A percentile compares a stretch with the other conserved stretches of the same genome.
Conservation (phyloP, 2,113 vertebrate genomes). For the Raja brachyura region DNA sequence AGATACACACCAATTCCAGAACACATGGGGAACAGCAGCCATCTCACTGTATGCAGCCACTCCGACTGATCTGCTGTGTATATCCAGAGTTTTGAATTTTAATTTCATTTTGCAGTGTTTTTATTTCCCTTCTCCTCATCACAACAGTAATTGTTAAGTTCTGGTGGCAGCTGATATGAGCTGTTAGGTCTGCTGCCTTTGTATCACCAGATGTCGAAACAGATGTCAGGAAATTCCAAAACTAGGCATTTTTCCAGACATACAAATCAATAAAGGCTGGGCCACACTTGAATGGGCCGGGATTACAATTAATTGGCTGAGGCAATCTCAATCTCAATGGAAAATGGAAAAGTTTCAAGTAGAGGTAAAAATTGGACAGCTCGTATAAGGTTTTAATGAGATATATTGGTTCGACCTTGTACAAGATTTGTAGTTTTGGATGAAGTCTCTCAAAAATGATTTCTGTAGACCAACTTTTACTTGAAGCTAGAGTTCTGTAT, state of each 20-base stretch:
- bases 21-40: background rate
- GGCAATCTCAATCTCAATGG: background rate
- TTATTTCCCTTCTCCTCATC: background rate
- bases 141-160: background rate
- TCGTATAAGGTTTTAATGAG: background rate
- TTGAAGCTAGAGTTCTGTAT: background rate
- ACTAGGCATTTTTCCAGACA: conserved; percentile 5
- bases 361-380: background rate
- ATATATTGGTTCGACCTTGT: background rate
- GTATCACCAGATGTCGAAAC: background rate
- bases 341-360: background rate
- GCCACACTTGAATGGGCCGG: background rate
- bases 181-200: background rate
- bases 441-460: background rate
- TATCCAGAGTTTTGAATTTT: background rate
- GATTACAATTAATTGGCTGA: background rate
- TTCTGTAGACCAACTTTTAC: background rate
- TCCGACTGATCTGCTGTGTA: background rate
- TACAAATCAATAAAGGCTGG: conserved; percentile 2
- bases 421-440: background rate
- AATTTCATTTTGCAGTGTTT: background rate
- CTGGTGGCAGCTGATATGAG: background rate
- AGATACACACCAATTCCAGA: background rate
- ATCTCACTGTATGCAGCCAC: background rate
- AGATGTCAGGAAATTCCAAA: conserved; percentile 32